phyloP scores from a whole-genome alignment of 2,113 vertebrate genomes.

The Nematolebias whitei region DNA sequence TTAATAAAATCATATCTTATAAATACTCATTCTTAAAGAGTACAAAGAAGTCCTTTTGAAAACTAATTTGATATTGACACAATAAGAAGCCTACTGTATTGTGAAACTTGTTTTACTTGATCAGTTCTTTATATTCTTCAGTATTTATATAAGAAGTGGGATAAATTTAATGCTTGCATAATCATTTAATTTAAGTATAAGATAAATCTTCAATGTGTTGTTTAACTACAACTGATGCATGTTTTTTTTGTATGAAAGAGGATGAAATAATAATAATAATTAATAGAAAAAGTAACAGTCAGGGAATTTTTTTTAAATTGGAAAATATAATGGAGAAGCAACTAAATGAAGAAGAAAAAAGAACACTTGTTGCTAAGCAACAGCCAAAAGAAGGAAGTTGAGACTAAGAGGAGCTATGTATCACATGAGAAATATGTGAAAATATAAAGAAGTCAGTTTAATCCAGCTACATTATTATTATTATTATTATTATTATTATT shows the following conservation, averaged over 20 bases:
- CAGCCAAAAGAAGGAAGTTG: constrained; percentile 1
- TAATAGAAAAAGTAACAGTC: background rate
- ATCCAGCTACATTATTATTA: background rate
- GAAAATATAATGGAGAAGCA: background rate
- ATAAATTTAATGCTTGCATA: background rate
- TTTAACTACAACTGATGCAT: background rate
- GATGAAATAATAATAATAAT: background rate
- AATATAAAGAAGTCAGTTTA: background rate
- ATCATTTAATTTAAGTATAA: background rate
- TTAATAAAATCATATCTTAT: too few species aligned
- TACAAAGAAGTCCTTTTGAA: too few species aligned
- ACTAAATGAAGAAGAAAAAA: background rate
- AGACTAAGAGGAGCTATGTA: constrained; percentile 1
- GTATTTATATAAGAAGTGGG: background rate
- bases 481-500: too few species aligned
- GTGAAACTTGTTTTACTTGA: too few species aligned
- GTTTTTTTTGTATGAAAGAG: background rate
- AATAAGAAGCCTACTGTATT: too few species aligned
- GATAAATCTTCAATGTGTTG: too few species aligned
- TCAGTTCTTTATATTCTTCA: background rate
- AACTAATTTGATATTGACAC: too few species aligned
- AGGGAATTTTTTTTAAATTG: background rate
- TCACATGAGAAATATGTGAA: background rate
- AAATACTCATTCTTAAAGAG: too few species aligned
- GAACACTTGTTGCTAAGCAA: constrained; percentile 17